These are phyloP conservation scores for Pentalonia nigronervosa DNA, from an alignment of 1,140 invertebrate species.

Conservation along the genomic window DNA sequence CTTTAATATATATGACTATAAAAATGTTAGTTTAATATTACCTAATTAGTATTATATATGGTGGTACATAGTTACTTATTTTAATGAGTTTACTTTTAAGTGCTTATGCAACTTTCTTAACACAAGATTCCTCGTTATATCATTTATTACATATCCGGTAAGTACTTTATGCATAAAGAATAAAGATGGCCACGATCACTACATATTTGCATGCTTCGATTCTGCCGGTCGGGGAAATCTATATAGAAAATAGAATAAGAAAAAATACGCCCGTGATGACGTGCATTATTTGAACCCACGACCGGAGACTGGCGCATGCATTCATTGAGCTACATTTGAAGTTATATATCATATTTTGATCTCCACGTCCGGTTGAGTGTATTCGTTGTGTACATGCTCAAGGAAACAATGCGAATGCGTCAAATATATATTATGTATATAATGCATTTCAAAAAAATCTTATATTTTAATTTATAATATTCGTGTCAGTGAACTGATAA, in stretches of 20 bases:
- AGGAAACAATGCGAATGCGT: background rate
- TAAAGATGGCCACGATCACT: background rate
- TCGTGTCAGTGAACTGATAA: background rate
- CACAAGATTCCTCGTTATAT: background rate
- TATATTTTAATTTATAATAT: background rate
- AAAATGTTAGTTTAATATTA: background rate
- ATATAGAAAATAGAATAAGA: background rate
- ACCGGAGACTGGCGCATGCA: background rate
- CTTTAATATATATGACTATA: background rate
- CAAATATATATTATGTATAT: background rate
- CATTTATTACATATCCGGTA: background rate
- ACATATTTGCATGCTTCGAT: background rate
- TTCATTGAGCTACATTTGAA: background rate
- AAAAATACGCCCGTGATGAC: background rate
- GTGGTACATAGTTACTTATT: background rate
- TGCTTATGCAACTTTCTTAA: background rate
- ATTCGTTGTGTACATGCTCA: background rate
- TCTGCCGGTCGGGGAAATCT: background rate
- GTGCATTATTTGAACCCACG: background rate
- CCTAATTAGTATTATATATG: background rate
- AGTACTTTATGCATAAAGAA: background rate
- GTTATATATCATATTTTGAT: background rate
- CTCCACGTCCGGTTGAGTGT: background rate
- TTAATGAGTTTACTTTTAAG: background rate
- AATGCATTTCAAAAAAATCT: too few relatives aligned